Percentiles rank a stretch among this genome's conserved stretches.
Evolutionary conservation across 1,140 invertebrate genomes (phyloP).

Genomic region (Polyergus mexicanus): DNA sequence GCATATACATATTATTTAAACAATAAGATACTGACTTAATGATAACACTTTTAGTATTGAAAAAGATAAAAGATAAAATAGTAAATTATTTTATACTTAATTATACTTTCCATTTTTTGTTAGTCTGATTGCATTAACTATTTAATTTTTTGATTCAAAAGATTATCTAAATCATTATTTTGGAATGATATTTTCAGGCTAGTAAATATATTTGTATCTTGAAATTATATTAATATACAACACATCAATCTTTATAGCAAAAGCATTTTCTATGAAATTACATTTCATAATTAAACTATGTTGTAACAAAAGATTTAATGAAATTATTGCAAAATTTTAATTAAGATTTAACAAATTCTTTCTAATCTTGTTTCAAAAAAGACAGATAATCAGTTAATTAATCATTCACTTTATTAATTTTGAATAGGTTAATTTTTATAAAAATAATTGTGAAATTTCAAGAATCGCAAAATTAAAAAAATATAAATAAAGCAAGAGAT

Average conservation of each 20-base stretch:
- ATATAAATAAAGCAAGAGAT: not conserved
- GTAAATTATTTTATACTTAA: not conserved
- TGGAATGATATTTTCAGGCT: not conserved
- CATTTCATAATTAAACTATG: not conserved
- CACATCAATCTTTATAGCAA: not conserved
- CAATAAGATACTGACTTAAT: not conserved
- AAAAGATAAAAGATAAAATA: not conserved
- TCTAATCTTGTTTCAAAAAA: not conserved
- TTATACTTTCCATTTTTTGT: not conserved
- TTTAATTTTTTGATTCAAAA: not conserved
- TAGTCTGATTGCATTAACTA: not conserved
- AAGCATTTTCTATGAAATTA: not conserved
- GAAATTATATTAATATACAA: constrained; percentile 6
- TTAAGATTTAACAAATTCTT: not conserved
- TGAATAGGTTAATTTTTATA: not conserved
- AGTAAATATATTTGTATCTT: constrained; percentile 3
- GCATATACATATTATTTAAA: not conserved
- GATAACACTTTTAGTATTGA: not conserved
- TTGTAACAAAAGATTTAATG: not conserved
- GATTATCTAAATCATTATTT: not conserved
- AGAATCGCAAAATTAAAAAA: not conserved
- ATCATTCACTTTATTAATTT: not conserved
- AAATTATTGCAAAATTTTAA: not conserved
- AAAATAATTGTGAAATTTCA: not conserved
- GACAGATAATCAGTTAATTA: not conserved